These are phyloP conservation scores for Plebejus anna DNA, from an alignment of 2,888 invertebrate genomes.

Conservation along the genomic window DNA sequence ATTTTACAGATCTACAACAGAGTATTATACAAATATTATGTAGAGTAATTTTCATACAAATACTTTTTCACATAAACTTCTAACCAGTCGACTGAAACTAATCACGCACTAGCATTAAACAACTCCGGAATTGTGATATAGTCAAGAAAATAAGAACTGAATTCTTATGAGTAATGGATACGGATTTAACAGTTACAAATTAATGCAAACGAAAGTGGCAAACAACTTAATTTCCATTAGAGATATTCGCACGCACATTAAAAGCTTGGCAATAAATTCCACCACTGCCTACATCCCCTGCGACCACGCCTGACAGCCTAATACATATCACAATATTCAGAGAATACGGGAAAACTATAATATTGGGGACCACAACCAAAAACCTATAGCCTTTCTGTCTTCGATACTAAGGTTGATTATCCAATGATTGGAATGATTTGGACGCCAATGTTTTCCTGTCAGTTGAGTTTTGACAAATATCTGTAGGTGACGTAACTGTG, in stretches of 20 bases:
- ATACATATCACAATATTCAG: conserved; percentile 66
- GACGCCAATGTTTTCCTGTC: conserved; percentile 46
- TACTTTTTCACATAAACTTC: no score
- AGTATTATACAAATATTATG: no score
- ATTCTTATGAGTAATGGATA: not conserved
- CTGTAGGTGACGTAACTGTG: conserved; percentile 72
- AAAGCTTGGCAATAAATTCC: conserved; percentile 66
- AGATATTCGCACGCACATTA: conserved; percentile 43
- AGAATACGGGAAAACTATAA: conserved; percentile 40
- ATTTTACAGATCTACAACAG: no score
- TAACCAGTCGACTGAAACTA: no score
- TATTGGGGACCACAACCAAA: conserved; percentile 20
- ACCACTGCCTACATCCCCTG: conserved; percentile 51
- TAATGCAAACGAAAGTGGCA: not conserved
- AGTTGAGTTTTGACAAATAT: conserved; percentile 75
- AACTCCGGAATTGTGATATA: not conserved
- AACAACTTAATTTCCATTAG: conserved; percentile 29
- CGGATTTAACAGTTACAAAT: not conserved
- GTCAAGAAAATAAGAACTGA: no score
- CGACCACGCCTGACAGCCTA: conserved; percentile 63
- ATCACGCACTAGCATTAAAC: no score
- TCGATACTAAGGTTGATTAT: not conserved
- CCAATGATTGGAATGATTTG: conserved; percentile 35
- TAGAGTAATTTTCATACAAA: no score
- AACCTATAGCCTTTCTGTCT: not conserved